A percentile compares a stretch with the other conserved stretches of the same genome.
phyloP scores from a whole-genome alignment of 2,888 invertebrate species.

The Slavum lentiscoides region DNA sequence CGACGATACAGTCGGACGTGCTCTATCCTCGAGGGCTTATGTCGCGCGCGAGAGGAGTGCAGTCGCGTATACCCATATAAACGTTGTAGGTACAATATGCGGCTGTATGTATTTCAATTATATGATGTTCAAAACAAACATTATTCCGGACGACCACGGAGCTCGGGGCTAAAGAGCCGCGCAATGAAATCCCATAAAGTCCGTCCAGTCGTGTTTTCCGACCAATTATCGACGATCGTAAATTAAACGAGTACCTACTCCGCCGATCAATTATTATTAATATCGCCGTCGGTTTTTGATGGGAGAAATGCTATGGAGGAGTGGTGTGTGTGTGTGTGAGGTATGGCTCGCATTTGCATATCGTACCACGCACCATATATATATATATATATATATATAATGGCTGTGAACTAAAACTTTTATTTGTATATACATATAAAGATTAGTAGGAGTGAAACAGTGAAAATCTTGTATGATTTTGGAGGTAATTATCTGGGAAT shows the following conservation, averaged over 20 bases:
- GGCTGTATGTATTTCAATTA: slow-evolving; percentile 30
- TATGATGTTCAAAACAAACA: slow-evolving; percentile 48
- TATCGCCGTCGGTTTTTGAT: background rate
- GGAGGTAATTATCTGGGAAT: no score
- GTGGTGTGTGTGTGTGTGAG: no score
- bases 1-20: background rate
- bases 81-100: background rate
- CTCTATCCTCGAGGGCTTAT: slow-evolving; percentile 22
- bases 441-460: no score
- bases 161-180: background rate
- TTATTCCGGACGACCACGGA: background rate
- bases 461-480: no score
- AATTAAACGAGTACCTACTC: slow-evolving; percentile 25
- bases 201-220: slow-evolving; percentile 15
- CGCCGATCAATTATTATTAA: slow-evolving; percentile 18
- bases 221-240: slow-evolving; percentile 45
- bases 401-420: no score
- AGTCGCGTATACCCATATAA: no score
- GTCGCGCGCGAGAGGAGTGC: background rate
- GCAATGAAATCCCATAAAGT: slow-evolving; percentile 35
- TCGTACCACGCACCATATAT: background rate
- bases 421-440: no score
- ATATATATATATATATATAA: no score
- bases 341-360: background rate
- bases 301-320: background rate